Evolutionary conservation across 1,140 invertebrate species (phyloP), one percentile per base, ranked within the genome.

Genomic region (Polypedilum vanderplanki): DNA sequence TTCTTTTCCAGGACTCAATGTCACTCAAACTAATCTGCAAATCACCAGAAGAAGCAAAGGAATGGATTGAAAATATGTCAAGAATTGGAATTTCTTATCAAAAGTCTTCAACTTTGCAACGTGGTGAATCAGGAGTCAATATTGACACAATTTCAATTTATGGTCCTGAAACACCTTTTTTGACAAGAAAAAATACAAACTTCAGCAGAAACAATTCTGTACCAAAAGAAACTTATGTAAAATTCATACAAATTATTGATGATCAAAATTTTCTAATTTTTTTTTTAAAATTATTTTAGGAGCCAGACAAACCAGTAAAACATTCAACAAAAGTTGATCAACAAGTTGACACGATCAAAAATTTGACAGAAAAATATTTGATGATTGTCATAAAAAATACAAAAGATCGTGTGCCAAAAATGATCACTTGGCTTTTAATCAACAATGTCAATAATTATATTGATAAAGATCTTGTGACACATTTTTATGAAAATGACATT

Each of bases 301-400:
- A 79, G 79, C 75, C 76, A 24, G 83, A 82, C 1, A 82, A 89
- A 83, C 86, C 85, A 57, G 85, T 84, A 65, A 87, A 85, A 64
- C 90, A 89, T 78, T 98, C 97, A 70, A 98, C 98, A 40, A 94
- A 98, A 84, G 82, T 99, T 75, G 98, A 99, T 81, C 86, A 98
- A 75, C 98, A 99, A 85, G 97, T 99, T 73, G 98, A 99, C 85
- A 99, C 97, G 3, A 99, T 99, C 80, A 90, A 98, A 18, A 99
- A 99, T 84, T 86, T 99, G 76, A 98, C 99, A 1, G 98, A 99
- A 83, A 99, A 97, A 7, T 99, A 99, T 86, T 98, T 99, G 96
- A 95, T 96, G 84, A 99, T 99, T 79, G 94, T 99, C n/a, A 98
- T 96, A 74, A 99, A 99, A 87, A 99, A 97, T 18, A 98, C 97